These are phyloP conservation scores for Spinus olivaceus DNA, from an alignment of 2,797 vertebrate genomes.

Conservation along the genomic window DNA sequence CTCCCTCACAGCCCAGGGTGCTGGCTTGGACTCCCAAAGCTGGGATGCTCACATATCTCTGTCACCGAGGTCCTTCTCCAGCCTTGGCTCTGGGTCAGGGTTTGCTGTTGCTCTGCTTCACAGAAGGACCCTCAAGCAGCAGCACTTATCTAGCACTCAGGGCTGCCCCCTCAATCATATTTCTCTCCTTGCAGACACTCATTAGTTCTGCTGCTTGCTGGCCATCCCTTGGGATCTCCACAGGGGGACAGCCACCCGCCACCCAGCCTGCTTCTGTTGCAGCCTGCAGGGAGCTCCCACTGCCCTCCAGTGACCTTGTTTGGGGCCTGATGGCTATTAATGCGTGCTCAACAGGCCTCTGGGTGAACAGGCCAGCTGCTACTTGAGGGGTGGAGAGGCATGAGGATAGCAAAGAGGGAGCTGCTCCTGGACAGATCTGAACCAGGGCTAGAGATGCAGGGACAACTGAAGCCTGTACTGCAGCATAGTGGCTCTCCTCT, in stretches of 20 bases:
- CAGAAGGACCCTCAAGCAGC: background rate
- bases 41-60: background rate
- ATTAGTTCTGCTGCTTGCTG: background rate
- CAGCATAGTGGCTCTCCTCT: background rate
- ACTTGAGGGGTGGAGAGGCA: background rate
- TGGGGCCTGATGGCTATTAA: background rate
- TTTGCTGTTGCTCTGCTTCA: background rate
- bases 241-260: background rate
- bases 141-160: background rate
- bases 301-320: background rate
- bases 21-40: background rate
- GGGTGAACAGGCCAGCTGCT: background rate
- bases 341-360: background rate
- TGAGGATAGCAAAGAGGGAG: background rate
- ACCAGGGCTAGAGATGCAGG: background rate
- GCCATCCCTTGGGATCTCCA: background rate
- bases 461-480: background rate
- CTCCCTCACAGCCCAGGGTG: accelerated
- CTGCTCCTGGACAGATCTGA: background rate
- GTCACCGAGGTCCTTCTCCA: background rate
- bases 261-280: background rate
- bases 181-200: background rate
- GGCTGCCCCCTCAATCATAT: background rate
- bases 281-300: accelerated
- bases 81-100: background rate